Evolutionary conservation across 2,113 vertebrate genomes (phyloP), one percentile per base, ranked within the genome.

Genomic region (Chionis minor): DNA sequence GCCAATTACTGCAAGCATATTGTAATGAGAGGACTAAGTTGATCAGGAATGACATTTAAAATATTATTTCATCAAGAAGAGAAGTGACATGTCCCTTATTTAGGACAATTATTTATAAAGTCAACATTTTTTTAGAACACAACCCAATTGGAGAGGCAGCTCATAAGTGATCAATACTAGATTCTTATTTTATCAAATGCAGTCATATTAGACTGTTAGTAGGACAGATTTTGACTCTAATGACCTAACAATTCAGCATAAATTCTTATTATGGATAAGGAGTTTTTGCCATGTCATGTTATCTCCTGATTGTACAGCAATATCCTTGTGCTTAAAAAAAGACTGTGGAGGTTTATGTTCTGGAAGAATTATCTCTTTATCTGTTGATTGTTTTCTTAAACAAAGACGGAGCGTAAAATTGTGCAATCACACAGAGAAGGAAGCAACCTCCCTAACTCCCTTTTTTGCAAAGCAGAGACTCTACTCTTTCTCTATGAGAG

Each of bases 401-500:
- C 30, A 51, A 55, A 72, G 45, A 66, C 0, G 1, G 6, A 7
- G 16, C 2, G 0, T 56, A 32, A 47, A 87, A 58, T 6, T 19
- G 33, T 70, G 16, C 45, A 61, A 5, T 74, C 33, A 24, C 10
- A 38, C 33, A 51, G 44, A 65, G 30, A 78, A 81, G 13, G 45
- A 81, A 84, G 44, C 9, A n/a, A 44, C 18, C 10, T 74, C 28
- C 9, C 15, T 45, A 58, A 35, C 13, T 35, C 35, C 32, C 4
- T 56, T 44, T 44, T 55, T 67, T 40, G 33, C 23, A 75, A 79
- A 84, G 35, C 17, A 67, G 69, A 77, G 17, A 3, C 12, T 70
- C 24, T 42, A 4, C 15, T 67, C 19, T 65, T 80, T 38, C 44
- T 26, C 54, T 2, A 38, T 38, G 5, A 32, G 38, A 65, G 20